These are phyloP conservation scores for Podarcis raffonei DNA, from an alignment of 2,113 vertebrate species.

Conservation along the genomic window DNA sequence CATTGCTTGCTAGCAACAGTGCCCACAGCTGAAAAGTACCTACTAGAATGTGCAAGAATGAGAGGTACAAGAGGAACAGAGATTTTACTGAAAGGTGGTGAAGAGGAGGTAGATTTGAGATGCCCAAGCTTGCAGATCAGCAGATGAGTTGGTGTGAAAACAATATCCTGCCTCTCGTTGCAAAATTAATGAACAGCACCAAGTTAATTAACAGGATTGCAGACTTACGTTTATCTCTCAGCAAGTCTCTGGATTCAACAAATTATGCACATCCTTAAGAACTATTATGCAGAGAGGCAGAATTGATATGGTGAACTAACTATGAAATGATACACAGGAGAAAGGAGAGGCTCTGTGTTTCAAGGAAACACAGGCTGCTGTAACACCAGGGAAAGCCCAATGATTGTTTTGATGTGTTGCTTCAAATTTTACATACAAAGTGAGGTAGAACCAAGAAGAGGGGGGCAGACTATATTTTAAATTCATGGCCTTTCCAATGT, in stretches of 20 bases:
- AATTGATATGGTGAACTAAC: not conserved
- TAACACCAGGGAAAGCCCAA: not conserved
- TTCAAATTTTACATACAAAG: too few relatives aligned
- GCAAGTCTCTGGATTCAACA: conserved; percentile 10
- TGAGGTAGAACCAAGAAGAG: too few relatives aligned
- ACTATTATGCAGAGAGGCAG: not conserved
- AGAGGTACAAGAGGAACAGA: accelerated
- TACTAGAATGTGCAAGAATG: accelerated
- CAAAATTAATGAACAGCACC: not conserved
- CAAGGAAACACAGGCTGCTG: not conserved
- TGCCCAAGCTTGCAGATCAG: not conserved
- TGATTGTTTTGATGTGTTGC: too few relatives aligned
- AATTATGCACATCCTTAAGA: not conserved
- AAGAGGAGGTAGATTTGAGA: not conserved
- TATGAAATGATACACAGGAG: not conserved
- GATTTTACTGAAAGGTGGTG: not conserved
- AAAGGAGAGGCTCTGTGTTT: not conserved
- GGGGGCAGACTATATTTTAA: too few relatives aligned
- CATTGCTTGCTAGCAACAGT: not conserved
- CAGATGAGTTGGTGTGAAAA: conserved; percentile 23
- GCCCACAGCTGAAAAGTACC: not conserved
- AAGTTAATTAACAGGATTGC: conserved; percentile 29
- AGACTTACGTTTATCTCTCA: conserved; percentile 45
- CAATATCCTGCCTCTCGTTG: conserved; percentile 51
- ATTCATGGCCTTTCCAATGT: too few relatives aligned